A percentile compares a stretch with the other conserved stretches of the same genome.
These are phyloP conservation scores for Micrastur ruficollis DNA, from an alignment of 2,797 vertebrate species.

Conservation along the genomic window DNA sequence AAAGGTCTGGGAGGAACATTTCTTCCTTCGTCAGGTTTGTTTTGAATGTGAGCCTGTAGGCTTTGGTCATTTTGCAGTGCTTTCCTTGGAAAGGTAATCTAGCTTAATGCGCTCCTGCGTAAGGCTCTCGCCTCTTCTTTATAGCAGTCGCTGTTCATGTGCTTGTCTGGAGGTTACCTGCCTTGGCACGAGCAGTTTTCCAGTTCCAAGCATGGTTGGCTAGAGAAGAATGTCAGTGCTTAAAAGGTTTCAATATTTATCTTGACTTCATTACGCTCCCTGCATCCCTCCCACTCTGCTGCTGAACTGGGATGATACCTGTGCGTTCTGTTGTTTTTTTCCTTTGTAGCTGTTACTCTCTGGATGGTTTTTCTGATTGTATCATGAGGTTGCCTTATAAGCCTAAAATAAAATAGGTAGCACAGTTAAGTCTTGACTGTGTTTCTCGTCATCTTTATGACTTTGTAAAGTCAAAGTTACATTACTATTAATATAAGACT, in stretches of 20 bases:
- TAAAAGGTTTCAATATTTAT: background rate
- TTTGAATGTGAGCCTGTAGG: background rate
- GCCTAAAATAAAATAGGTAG: conserved; percentile 40
- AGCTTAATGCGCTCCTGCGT: rapidly evolving
- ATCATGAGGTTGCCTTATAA: conserved; percentile 7
- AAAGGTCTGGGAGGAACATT: background rate
- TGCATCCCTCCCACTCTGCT: background rate
- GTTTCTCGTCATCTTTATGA: conserved; percentile 51
- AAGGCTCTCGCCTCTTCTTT: background rate
- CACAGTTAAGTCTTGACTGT: conserved; percentile 16
- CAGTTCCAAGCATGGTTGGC: background rate
- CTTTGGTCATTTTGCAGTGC: background rate
- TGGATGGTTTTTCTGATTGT: background rate
- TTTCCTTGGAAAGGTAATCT: background rate
- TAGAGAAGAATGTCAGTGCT: background rate
- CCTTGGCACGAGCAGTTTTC: background rate
- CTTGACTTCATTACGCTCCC: background rate
- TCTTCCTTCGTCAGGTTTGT: background rate
- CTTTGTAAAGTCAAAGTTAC: conserved; percentile 63
- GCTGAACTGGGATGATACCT: background rate
- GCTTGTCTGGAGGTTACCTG: background rate
- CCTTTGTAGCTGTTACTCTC: background rate
- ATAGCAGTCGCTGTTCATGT: background rate
- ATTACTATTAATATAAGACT: conserved; percentile 62
- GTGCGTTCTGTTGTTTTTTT: background rate